These are phyloP conservation scores for Amniataba percoides DNA, from an alignment of 2,797 vertebrate species.

Conservation along the genomic window DNA sequence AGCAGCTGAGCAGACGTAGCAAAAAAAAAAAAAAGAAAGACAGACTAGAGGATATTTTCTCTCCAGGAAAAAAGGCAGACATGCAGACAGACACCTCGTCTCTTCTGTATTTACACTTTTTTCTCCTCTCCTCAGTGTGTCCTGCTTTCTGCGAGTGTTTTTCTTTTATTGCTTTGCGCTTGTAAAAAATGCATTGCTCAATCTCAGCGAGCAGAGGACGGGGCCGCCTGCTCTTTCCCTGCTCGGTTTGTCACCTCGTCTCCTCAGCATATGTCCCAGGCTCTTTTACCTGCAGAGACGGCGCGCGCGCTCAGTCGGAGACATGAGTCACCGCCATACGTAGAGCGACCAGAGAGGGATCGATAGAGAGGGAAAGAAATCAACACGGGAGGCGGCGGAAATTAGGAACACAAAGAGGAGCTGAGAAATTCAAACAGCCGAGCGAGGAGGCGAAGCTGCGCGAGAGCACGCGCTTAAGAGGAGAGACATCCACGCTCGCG, in stretches of 20 bases:
- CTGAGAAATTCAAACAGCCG: conserved; percentile 41
- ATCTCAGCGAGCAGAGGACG: conserved; percentile 29
- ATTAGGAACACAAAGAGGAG: conserved; percentile 63
- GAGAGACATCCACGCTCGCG: conserved; percentile 37
- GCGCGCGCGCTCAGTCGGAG: conserved; percentile 62
- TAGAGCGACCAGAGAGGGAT: conserved; percentile 44
- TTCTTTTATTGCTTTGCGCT: conserved; percentile 38
- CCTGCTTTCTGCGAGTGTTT: conserved; percentile 23
- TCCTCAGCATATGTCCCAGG: conserved; percentile 67
- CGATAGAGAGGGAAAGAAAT: conserved; percentile 46
- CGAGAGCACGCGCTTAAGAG: conserved; percentile 15
- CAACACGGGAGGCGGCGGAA: conserved; percentile 48
- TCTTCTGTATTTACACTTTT: conserved; percentile 38
- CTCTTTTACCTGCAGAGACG: conserved; percentile 71
- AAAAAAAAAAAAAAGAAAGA: conserved; percentile 57
- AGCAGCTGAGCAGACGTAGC: conserved; percentile 61
- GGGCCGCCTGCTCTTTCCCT: conserved; percentile 37
- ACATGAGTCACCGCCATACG: conserved; percentile 78
- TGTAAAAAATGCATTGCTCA: conserved; percentile 51
- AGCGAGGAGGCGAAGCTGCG: conserved; percentile 21
- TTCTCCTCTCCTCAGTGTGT: not conserved
- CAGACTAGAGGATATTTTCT: conserved; percentile 55
- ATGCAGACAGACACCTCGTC: conserved; percentile 48
- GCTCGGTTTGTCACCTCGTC: conserved; percentile 61
- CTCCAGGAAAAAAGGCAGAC: conserved; percentile 59